Base-by-base conservation (phyloP, 2,797 vertebrate genomes). In the Sebastes diploproa region DNA sequence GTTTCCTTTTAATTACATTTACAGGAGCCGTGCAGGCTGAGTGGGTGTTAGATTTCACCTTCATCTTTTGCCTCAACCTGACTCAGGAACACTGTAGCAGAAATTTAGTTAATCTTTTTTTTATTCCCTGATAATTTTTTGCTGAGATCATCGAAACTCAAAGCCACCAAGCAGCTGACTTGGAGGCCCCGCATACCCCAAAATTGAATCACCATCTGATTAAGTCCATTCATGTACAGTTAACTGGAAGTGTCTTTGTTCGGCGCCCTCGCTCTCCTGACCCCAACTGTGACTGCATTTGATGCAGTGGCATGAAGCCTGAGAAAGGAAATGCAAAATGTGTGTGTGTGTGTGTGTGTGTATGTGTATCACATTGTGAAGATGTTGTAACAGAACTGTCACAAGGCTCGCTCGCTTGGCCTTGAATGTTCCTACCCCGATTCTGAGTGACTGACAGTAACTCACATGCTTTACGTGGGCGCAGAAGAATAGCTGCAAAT, bases 151-250 rank as follows among this genome's bases (percentile, higher is more conserved):
- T 77, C 90, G 86, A 83, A 86, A 14, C 80, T 78, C 50, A 29
- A 29, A 72, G 36, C 81, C 79, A 72, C 65, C 2, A 67, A 85
- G 63, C 87, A 81, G 86, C 94, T 91, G 89, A 92, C 89, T 84
- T 3, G 34, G 84, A 81, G 66, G 79, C 78, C 80, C 18, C 7
- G 38, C 91, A 86, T 86, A 55, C 78, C 83, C 86, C 77, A 3
- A 89, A 87, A 88, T 18, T 90, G 89, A 95, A 92, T 94, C 92
- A 93, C 81, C 89, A 70, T 82, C 80, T 90, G 84, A 92, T 93
- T 87, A 92, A 91, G 65, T 82, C 86, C 46, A 78, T 87, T 94
- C 84, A 86, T 67, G 74, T 82, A 85, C 86, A 84, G 84, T 70
- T 87, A 78, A 91, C 91, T 87, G 86, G 85, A 88, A 85, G 76